Evolutionary conservation across 2,888 invertebrate species (phyloP).

Genomic region (Urechis unicinctus): DNA sequence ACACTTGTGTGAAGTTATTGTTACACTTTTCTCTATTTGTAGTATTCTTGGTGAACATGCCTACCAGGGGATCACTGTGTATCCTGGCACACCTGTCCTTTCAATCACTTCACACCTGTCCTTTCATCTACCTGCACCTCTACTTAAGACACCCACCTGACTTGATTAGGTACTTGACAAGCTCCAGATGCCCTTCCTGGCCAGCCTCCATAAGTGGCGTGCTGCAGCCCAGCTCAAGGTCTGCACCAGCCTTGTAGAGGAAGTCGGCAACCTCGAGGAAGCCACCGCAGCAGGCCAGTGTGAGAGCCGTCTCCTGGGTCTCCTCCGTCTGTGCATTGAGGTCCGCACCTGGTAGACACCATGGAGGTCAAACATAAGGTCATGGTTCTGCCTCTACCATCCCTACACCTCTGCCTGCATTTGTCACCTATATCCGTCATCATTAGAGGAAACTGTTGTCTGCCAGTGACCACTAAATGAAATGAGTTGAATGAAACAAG

Average conservation of each 20-base stretch:
- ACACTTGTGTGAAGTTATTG: no score
- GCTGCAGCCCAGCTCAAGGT: slow-evolving; percentile 81
- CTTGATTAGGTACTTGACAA: slow-evolving; percentile 59
- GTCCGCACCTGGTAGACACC: slow-evolving; percentile 63
- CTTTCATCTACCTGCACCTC: not conserved
- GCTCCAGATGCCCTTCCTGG: slow-evolving; percentile 92
- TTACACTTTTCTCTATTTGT: no score
- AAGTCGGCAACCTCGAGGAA: slow-evolving; percentile 93
- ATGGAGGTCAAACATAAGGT: no score
- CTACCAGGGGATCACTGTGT: no score
- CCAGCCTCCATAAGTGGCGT: slow-evolving; percentile 98
- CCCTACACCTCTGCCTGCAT: no score
- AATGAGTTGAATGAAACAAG: no score
- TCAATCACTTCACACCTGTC: no score
- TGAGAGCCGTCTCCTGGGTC: slow-evolving; percentile 93
- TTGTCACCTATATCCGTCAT: no score
- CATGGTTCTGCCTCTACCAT: no score
- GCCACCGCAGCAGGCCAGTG: slow-evolving; percentile 87
- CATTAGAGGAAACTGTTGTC: no score
- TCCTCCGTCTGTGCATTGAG: slow-evolving; percentile 99
- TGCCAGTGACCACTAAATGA: no score
- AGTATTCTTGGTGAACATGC: no score
- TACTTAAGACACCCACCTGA: slow-evolving; percentile 5
- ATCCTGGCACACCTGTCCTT: not conserved
- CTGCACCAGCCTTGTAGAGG: slow-evolving; percentile 88